These are phyloP conservation scores for Pristiophorus japonicus DNA, from an alignment of 2,113 vertebrate genomes.

Conservation along the genomic window DNA sequence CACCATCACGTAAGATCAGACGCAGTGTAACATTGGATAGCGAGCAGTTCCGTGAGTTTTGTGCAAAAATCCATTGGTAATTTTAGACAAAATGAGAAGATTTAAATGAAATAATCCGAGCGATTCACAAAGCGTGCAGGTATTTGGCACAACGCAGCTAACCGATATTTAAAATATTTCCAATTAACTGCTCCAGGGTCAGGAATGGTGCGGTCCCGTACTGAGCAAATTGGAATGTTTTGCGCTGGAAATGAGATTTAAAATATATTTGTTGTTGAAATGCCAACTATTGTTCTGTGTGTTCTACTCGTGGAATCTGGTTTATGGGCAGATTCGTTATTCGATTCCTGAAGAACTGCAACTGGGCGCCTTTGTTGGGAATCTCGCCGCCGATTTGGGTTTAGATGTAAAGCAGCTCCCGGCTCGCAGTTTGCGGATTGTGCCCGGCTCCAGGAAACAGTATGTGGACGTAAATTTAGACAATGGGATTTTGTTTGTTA, in stretches of 20 bases:
- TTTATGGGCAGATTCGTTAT: constrained; percentile 46
- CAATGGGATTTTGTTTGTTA: constrained; percentile 48
- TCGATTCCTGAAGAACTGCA: constrained; percentile 54
- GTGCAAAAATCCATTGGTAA: background rate
- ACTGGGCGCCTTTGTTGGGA: constrained; percentile 59
- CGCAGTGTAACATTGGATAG: background rate
- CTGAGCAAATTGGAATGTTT: background rate
- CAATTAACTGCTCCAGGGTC: background rate
- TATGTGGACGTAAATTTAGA: constrained; percentile 46
- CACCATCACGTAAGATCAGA: background rate
- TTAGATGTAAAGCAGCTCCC: constrained; percentile 55
- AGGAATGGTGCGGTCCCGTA: background rate
- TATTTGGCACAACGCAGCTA: background rate
- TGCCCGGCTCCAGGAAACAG: constrained; percentile 49
- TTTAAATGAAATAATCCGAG: too few relatives aligned
- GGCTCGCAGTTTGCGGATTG: constrained; percentile 57
- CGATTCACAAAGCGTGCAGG: background rate
- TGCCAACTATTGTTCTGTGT: constrained; percentile 41
- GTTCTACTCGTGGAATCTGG: constrained; percentile 40
- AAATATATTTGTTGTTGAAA: background rate
- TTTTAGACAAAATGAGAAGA: background rate
- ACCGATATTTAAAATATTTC: background rate
- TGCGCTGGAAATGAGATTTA: background rate
- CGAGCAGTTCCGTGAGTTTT: constrained; percentile 1
- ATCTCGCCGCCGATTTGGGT: constrained; percentile 64